Evolutionary conservation across 2,888 invertebrate genomes (phyloP), one percentile per base, ranked within the genome.

Genomic region (Agriotes lineatus): DNA sequence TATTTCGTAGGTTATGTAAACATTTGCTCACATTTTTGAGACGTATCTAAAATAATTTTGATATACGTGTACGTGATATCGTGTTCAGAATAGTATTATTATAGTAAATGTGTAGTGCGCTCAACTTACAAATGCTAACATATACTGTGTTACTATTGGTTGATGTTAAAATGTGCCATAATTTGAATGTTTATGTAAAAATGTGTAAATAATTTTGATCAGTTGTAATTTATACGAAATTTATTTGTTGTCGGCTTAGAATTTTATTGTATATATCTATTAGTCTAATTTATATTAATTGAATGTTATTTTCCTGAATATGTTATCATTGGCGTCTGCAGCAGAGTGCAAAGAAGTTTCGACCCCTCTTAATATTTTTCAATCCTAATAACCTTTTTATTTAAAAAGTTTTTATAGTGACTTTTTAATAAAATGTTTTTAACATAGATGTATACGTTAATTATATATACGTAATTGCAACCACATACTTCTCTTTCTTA

Each of bases 221-320:
- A 59, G 63, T 68, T 64, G 48, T 64, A 56, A 45, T 52, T 54
- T 44, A 58, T 48, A 70, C 67, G 65, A 71, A 71, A 73, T 68
- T 63, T 70, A 70, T 74, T 76, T 74, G 74, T 76, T 76, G 74
- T 71, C 68, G 35, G 74, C 72, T 76, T 74, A 76, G 74, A 76
- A 74, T 72, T 76, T 76, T 76, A 76, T 76, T 76, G 76, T 76
- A 76, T 56, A 74, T 75, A 75, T 35, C 44, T 70, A 63, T 63
- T 67, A 42, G 39, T 69, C 65, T 71, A 71, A 71, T 72, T 33
- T 25, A 71, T 72, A 72, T 72, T 71, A 54, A 66, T 48, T 62
- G 22, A 62, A 60, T 60, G 69, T 69, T 72, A 68, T 57, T 71
- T 69, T 72, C 59, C 67, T 72, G 54, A 61, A 71, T 67, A 64